Conservation (phyloP, 2,797 vertebrate species). For the Microctenopoma stevenorrisi region DNA sequence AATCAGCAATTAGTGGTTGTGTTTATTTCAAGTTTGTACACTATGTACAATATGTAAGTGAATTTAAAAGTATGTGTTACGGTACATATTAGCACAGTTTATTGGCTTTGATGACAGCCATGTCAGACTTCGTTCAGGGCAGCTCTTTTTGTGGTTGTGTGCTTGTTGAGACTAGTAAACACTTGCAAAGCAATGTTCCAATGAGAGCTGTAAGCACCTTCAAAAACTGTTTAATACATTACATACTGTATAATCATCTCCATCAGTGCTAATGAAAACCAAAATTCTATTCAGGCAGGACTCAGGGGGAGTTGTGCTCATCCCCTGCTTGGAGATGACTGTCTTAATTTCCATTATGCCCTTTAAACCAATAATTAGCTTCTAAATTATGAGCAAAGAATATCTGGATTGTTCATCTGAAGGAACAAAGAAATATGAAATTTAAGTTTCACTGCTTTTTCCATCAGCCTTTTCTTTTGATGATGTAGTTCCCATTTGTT, state of each 20-base stretch:
- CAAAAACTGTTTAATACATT: slow-evolving; percentile 12
- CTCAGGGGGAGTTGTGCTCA: slow-evolving; percentile 19
- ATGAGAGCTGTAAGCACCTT: slow-evolving; percentile 9
- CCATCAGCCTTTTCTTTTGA: slow-evolving; percentile 7
- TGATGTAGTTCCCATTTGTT: slow-evolving; percentile 23
- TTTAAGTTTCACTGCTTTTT: not conserved
- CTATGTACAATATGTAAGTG: slow-evolving; percentile 15
- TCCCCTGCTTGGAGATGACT: slow-evolving; percentile 15
- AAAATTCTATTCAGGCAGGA: slow-evolving; percentile 35
- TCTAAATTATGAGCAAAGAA: slow-evolving; percentile 9
- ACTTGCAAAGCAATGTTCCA: slow-evolving; percentile 4
- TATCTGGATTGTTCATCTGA: not conserved
- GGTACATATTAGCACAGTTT: slow-evolving; percentile 19
- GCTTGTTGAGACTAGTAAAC: slow-evolving; percentile 29
- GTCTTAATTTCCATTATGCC: slow-evolving; percentile 37
- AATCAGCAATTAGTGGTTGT: slow-evolving; percentile 64
- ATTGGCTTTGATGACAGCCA: slow-evolving; percentile 34
- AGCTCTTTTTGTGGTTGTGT: slow-evolving; percentile 5
- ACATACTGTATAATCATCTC: slow-evolving; percentile 28
- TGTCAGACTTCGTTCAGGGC: slow-evolving; percentile 33
- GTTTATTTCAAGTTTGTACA: slow-evolving; percentile 9
- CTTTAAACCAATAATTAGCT: slow-evolving; percentile 41
- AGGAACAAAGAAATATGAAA: slow-evolving; percentile 4
- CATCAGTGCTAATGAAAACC: slow-evolving; percentile 24
- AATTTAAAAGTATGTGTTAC: slow-evolving; percentile 29